phyloP scores from a whole-genome alignment of 2,113 vertebrate species.

The Scomber scombrus region DNA sequence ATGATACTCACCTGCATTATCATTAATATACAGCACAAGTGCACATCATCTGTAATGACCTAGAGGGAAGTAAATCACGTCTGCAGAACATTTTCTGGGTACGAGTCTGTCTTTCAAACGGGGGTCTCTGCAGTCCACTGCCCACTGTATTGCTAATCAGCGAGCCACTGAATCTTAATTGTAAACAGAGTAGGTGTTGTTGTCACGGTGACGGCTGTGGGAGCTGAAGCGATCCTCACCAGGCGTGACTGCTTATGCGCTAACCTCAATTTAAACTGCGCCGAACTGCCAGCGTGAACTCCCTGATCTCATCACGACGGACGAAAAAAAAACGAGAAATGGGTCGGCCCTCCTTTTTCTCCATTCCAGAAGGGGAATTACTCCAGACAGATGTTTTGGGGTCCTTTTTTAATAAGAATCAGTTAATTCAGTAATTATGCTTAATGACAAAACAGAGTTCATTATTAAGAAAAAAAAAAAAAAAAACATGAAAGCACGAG shows the following conservation, averaged over 20 bases:
- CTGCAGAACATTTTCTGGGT: neutral
- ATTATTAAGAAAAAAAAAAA: neutral
- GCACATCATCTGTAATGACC: slow-evolving; percentile 30
- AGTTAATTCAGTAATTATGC: neutral
- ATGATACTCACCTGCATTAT: slow-evolving; percentile 54
- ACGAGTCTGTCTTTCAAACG: neutral
- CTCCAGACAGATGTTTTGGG: neutral
- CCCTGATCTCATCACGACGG: slow-evolving; percentile 61
- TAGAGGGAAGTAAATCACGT: slow-evolving; percentile 26
- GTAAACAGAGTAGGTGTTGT: slow-evolving; percentile 59
- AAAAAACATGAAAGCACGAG: neutral
- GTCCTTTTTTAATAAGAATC: slow-evolving; percentile 3
- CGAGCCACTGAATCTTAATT: slow-evolving; percentile 65
- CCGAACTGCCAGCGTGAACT: slow-evolving; percentile 53
- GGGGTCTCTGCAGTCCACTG: slow-evolving; percentile 29
- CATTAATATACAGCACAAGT: slow-evolving; percentile 28
- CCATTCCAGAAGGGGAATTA: slow-evolving; percentile 2
- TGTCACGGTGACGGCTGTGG: slow-evolving; percentile 62
- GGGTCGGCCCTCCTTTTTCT: slow-evolving; percentile 23
- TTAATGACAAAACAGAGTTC: slow-evolving; percentile 10
- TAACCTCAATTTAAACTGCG: slow-evolving; percentile 65
- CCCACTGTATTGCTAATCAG: slow-evolving; percentile 39
- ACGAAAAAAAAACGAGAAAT: neutral
- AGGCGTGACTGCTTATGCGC: slow-evolving; percentile 51
- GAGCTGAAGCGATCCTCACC: slow-evolving; percentile 40